These are phyloP conservation scores for Hyles lineata DNA, from an alignment of 2,888 invertebrate species.

Conservation along the genomic window DNA sequence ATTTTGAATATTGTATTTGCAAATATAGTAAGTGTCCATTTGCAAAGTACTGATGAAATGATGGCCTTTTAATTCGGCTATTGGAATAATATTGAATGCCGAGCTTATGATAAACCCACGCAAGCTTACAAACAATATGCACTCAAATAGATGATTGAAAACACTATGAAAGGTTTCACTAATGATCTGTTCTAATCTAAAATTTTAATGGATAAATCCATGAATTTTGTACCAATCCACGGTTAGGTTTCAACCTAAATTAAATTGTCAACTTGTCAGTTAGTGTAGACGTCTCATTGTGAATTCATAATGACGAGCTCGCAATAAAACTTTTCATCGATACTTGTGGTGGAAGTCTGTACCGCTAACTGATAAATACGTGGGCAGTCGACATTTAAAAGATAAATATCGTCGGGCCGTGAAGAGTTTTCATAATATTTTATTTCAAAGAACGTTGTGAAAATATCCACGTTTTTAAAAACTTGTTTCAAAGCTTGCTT, in stretches of 20 bases:
- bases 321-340: conserved; percentile 14
- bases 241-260: neutral
- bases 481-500: neutral
- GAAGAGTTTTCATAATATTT: neutral
- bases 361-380: neutral
- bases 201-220: neutral
- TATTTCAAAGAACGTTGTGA: neutral
- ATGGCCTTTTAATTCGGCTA: neutral
- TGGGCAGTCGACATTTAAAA: conserved; percentile 7
- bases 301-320: neutral
- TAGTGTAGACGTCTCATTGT: conserved; percentile 1
- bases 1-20: no score
- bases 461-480: neutral
- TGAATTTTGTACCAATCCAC: neutral
- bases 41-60: no score
- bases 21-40: no score
- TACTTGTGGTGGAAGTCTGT: neutral
- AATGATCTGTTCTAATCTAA: neutral
- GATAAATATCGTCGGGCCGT: conserved; percentile 4
- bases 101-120: neutral
- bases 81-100: neutral
- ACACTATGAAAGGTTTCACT: neutral
- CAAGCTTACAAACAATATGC: neutral
- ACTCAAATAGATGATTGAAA: neutral
- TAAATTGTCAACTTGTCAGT: neutral